Evolutionary conservation across 2,797 vertebrate species (phyloP).

Genomic region (Triplophysa bombifrons): DNA sequence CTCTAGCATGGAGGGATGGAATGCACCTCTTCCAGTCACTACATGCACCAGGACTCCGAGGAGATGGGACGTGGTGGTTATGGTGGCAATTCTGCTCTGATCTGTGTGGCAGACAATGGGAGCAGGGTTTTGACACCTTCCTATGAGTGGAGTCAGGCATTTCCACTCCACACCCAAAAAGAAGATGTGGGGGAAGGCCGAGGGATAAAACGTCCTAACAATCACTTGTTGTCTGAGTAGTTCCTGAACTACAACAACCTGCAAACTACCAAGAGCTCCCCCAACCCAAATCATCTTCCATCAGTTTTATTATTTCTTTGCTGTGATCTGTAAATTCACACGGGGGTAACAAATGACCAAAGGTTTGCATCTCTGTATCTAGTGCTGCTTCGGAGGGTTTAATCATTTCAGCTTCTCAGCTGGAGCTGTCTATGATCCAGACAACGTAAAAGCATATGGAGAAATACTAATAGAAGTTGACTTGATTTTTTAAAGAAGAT

Average conservation of each 20-base stretch:
- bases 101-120: constrained; percentile 69
- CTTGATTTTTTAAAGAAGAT: not conserved
- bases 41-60: constrained; percentile 60
- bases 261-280: constrained; percentile 58
- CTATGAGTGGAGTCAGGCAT: constrained; percentile 62
- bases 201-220: constrained; percentile 48
- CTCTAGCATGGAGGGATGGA: constrained; percentile 61
- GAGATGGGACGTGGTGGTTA: constrained; percentile 46
- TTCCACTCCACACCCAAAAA: constrained; percentile 55
- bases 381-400: not conserved
- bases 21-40: constrained; percentile 66
- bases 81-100: constrained; percentile 62
- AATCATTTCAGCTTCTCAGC: not conserved
- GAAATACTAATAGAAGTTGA: not conserved
- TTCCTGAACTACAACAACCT: constrained; percentile 68
- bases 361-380: constrained; percentile 12
- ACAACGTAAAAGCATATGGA: not conserved
- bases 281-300: constrained; percentile 22
- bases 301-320: constrained; percentile 36
- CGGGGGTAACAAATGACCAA: constrained; percentile 18
- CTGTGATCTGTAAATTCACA: constrained; percentile 39
- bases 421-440: not conserved
- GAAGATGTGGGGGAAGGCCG: constrained; percentile 36
- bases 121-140: constrained; percentile 74
- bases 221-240: constrained; percentile 63